Base-by-base conservation (phyloP, 2,888 invertebrate species). In the Deilephila porcellus region DNA sequence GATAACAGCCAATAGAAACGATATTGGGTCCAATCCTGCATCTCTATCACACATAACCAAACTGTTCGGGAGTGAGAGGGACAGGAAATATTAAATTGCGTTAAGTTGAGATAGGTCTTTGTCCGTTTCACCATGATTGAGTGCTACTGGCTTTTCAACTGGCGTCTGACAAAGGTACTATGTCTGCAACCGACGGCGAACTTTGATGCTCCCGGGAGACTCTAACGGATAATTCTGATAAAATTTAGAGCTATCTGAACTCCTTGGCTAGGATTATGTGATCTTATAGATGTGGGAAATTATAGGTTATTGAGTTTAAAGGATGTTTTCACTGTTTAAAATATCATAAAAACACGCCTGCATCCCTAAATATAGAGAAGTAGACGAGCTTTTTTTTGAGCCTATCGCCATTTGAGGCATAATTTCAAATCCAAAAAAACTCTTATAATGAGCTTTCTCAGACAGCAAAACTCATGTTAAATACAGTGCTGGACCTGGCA, bases 151-250 rank as follows among this genome's bases (percentile, higher is more conserved):
- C 64, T 64, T 20, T 37, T 64, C 52, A 25, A 67, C 67, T 67
- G 52, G 67, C 67, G 52, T 67, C 45, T 67, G 67, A 67, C 67
- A 67, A 67, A 67, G 67, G 67, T 67, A 67, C 63, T 63, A n/a
- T 25, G 25, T 25, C 45, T 67, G 67, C 67, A 25, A 25, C 67
- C 25, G 67, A 67, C 67, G 67, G 20, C 25, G 67, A 52, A 67
- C 67, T 67, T 67, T 67, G 67, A 67, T 52, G 67, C 67, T 67
- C 45, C 25, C 8, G 52, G 52, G 52, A 52, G 25, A 52, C 52
- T 67, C 67, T 20, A 52, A 52, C 67, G 67, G 45, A 67, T 67
- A 67, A 67, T 67, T 67, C 67, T 29, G 20, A 20, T 52, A 67
- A 45, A 67, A 67, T 67, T 67, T 20, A 25, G 25, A 25, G 56